Evolutionary conservation across 2,797 vertebrate species (phyloP).

Genomic region (Echeneis naucrates): DNA sequence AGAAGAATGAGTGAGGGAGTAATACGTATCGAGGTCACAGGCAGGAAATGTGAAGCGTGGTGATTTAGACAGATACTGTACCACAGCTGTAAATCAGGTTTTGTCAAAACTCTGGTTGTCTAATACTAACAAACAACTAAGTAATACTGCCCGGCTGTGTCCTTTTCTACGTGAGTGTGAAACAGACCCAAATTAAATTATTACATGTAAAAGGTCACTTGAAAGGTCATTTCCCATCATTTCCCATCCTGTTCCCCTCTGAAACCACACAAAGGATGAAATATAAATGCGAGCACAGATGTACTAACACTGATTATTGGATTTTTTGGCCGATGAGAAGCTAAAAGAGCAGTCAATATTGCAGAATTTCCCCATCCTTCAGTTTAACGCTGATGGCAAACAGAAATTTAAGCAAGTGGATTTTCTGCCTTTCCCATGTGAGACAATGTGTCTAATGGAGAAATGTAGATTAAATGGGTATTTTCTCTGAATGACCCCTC

Average conservation of each 20-base stretch:
- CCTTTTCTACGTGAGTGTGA: constrained; percentile 28
- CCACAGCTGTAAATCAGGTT: constrained; percentile 63
- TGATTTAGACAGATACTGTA: constrained; percentile 67
- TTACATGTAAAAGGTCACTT: background rate
- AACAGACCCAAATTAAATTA: constrained; percentile 19
- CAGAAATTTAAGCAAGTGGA: constrained; percentile 5
- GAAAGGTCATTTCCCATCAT: constrained; percentile 21
- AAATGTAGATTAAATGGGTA: constrained; percentile 62
- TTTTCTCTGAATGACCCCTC: constrained; percentile 57
- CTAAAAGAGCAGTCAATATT: constrained; percentile 39
- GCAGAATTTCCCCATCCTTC: constrained; percentile 34
- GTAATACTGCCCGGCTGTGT: constrained; percentile 34
- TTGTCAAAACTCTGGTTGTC: constrained; percentile 58
- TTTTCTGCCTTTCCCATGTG: constrained; percentile 22
- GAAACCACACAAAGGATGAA: constrained; percentile 31
- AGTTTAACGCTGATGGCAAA: constrained; percentile 33
- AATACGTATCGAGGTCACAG: constrained; percentile 70
- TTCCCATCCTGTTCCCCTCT: constrained; percentile 3
- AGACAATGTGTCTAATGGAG: constrained; percentile 39
- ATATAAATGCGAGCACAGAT: constrained; percentile 38
- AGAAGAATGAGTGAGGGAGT: constrained; percentile 69
- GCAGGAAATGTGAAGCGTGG: constrained; percentile 70
- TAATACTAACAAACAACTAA: constrained; percentile 53
- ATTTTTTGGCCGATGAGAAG: constrained; percentile 31
- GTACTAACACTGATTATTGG: constrained; percentile 38